Percentiles rank a stretch among this genome's conserved stretches.
phyloP scores from a whole-genome alignment of 2,888 invertebrate species.

The Lathronympha strigana region DNA sequence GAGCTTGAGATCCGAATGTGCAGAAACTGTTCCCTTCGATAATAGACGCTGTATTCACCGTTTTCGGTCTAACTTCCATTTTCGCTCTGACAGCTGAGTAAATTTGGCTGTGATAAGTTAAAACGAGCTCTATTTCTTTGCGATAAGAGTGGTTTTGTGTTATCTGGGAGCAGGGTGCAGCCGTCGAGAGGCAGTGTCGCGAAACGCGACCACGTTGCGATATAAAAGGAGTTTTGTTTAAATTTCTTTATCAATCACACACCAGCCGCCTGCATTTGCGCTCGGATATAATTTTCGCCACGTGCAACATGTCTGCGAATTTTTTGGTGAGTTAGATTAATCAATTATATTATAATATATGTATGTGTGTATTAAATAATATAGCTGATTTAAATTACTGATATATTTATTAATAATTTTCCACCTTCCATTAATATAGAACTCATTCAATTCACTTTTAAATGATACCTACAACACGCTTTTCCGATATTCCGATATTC shows the following conservation, averaged over 20 bases:
- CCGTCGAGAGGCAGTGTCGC: constrained; percentile 75
- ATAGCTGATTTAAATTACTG: not conserved
- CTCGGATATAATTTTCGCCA: constrained; percentile 59
- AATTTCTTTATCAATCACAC: constrained; percentile 82
- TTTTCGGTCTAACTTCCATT: constrained; percentile 53
- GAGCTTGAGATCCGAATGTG: constrained; percentile 47
- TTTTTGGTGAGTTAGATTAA: constrained; percentile 75
- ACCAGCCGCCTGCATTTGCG: constrained; percentile 68
- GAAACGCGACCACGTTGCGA: constrained; percentile 81
- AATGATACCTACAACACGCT: too few relatives aligned
- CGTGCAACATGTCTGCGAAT: constrained; percentile 75
- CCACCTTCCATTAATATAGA: too few relatives aligned
- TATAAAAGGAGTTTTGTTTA: constrained; percentile 82
- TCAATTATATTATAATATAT: constrained; percentile 38
- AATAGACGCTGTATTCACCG: constrained; percentile 47
- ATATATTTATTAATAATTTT: too few relatives aligned
- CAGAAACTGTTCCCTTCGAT: constrained; percentile 31
- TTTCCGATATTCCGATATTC: too few relatives aligned
- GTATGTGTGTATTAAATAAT: not conserved
- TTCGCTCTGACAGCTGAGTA: constrained; percentile 44
- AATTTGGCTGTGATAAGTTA: constrained; percentile 38
- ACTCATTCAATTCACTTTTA: too few relatives aligned
- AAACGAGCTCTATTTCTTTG: constrained; percentile 49
- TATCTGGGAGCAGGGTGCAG: constrained; percentile 55
- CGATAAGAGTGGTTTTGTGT: constrained; percentile 51